These are phyloP conservation scores for Xerus rutilus DNA, from an alignment of 2,797 vertebrate genomes.

Conservation along the genomic window DNA sequence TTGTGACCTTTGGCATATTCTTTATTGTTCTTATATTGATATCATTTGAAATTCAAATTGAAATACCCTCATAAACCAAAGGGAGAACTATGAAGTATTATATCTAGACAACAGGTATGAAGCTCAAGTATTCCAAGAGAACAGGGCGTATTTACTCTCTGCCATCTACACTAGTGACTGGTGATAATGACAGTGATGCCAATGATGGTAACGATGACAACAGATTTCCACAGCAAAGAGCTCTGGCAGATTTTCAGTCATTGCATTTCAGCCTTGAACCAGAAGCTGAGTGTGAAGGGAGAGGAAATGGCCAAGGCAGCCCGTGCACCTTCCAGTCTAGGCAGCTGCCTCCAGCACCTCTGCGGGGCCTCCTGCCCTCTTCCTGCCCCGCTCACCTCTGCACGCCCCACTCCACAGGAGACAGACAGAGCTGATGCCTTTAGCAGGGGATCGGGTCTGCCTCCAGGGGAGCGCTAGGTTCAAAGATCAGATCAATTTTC, in stretches of 20 bases:
- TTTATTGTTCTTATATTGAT: background rate
- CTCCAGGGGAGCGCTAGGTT: constrained; percentile 88
- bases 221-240: background rate
- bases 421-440: constrained; percentile 87
- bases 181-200: background rate
- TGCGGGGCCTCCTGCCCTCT: background rate
- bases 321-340: background rate
- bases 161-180: background rate
- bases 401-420: background rate
- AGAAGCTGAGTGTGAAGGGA: background rate
- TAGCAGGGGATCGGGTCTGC: constrained; percentile 86
- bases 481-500: constrained; percentile 94
- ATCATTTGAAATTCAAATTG: constrained; percentile 16
- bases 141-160: background rate
- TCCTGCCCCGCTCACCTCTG: background rate
- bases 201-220: background rate
- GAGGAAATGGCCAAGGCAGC: background rate
- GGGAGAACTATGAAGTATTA: background rate
- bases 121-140: background rate
- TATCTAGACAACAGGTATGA: background rate
- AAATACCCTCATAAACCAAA: background rate
- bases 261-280: constrained; percentile 50
- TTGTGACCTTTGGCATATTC: background rate
- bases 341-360: background rate
- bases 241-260: background rate